Evolutionary conservation across 1,140 invertebrate genomes (phyloP).

Genomic region (Calephelis nemesis): DNA sequence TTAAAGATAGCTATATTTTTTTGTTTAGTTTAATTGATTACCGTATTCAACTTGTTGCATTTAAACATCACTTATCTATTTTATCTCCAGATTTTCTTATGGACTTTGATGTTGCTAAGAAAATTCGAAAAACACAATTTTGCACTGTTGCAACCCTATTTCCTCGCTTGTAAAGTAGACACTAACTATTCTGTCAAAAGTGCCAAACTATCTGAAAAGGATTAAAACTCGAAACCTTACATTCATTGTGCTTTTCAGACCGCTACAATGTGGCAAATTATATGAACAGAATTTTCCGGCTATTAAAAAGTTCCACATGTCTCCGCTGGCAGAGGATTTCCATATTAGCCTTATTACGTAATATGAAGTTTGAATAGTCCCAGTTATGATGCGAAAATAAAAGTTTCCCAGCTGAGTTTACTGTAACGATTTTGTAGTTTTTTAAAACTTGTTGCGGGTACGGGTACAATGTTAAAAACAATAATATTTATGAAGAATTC

Average conservation of each 20-base stretch:
- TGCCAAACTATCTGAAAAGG: slow-evolving; percentile 16
- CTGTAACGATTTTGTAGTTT: neutral
- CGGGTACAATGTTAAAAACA: neutral
- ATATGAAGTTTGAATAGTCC: slow-evolving; percentile 10
- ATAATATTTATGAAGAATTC: neutral
- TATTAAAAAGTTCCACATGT: slow-evolving; percentile 16
- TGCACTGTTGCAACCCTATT: neutral
- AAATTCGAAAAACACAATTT: too few relatives aligned
- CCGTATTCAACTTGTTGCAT: too few relatives aligned
- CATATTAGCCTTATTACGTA: slow-evolving; percentile 14
- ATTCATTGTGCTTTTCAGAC: slow-evolving; percentile 5
- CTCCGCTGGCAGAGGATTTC: slow-evolving; percentile 7
- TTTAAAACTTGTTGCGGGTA: neutral
- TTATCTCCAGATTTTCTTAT: too few relatives aligned
- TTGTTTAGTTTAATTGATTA: too few relatives aligned
- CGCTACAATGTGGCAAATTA: slow-evolving; percentile 11
- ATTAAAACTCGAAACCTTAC: slow-evolving; percentile 14
- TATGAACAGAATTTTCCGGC: slow-evolving; percentile 12
- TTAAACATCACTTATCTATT: too few relatives aligned
- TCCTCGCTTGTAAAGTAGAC: neutral
- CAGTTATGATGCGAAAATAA: neutral
- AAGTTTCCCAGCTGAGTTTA: neutral
- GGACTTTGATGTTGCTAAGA: too few relatives aligned
- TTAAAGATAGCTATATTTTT: too few relatives aligned
- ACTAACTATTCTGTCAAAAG: slow-evolving; percentile 1